Percentiles rank a stretch among this genome's conserved stretches.
These are phyloP conservation scores for Arctia plantaginis DNA, from an alignment of 2,888 invertebrate genomes.

Conservation along the genomic window DNA sequence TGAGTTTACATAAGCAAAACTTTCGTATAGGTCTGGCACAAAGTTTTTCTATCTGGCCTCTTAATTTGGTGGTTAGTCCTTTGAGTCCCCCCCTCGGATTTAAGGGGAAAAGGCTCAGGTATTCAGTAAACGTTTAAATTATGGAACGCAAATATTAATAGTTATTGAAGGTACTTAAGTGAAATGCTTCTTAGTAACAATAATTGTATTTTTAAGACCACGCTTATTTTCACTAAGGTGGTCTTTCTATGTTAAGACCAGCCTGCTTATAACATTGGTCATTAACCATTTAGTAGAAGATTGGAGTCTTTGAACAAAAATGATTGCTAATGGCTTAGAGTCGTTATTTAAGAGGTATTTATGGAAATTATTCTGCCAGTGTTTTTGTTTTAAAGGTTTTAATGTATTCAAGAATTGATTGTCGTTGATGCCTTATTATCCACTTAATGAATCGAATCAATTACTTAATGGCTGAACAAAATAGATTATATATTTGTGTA, in stretches of 20 bases:
- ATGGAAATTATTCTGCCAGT: conserved; percentile 39
- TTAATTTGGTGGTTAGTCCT: not conserved
- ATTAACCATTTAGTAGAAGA: not conserved
- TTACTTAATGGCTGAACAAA: conserved; percentile 17
- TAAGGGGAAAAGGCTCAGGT: not conserved
- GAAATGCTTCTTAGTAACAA: not conserved
- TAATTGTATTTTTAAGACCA: not conserved
- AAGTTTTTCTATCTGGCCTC: not conserved
- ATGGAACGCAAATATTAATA: not conserved
- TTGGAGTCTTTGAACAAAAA: conserved; percentile 2
- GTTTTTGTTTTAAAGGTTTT: conserved; percentile 37
- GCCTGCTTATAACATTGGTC: not conserved
- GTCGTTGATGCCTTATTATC: conserved; percentile 27
- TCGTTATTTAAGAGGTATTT: conserved; percentile 35
- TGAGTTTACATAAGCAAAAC: not conserved
- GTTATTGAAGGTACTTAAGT: not conserved
- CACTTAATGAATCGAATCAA: conserved; percentile 35
- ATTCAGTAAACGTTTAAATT: not conserved
- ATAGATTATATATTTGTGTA: not conserved
- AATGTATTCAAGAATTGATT: conserved; percentile 44
- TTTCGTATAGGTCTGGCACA: not conserved
- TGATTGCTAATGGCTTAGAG: conserved; percentile 6
- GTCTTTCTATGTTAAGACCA: not conserved
- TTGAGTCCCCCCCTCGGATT: no score
- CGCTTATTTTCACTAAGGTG: not conserved